Percentiles rank a stretch among this genome's conserved stretches.
Evolutionary conservation across 2,797 vertebrate species (phyloP).

Genomic region (Acipenser ruthenus): DNA sequence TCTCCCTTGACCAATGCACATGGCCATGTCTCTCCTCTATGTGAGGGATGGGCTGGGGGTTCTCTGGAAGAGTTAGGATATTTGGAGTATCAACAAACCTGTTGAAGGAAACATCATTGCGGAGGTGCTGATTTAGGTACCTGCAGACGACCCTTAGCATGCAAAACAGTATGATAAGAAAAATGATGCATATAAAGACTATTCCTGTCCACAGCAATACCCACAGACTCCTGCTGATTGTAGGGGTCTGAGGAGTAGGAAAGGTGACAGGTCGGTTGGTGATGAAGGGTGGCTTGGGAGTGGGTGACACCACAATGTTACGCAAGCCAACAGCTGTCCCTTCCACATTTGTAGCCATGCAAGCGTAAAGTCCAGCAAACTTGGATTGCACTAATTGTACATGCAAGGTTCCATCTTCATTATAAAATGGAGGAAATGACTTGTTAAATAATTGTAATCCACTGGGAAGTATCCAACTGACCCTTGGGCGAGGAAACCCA

Average conservation of each 20-base stretch:
- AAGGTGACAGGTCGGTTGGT: background rate
- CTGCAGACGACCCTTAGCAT: conserved; percentile 7
- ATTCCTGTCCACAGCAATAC: conserved; percentile 15
- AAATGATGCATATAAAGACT: background rate
- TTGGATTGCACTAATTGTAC: background rate
- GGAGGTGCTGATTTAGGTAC: conserved; percentile 4
- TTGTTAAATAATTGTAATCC: background rate
- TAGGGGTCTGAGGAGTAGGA: background rate
- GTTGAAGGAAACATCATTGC: conserved; percentile 14
- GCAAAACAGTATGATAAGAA: conserved; percentile 14
- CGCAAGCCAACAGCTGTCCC: conserved; percentile 15
- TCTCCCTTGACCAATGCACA: background rate
- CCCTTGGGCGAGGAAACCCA: conserved; percentile 16
- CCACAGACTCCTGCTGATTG: background rate
- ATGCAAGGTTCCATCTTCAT: conserved; percentile 6
- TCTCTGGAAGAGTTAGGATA: conserved; percentile 20
- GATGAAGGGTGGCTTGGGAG: background rate
- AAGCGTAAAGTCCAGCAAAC: conserved; percentile 18
- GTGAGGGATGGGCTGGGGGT: conserved; percentile 18
- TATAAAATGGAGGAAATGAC: background rate
- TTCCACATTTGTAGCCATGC: conserved; percentile 20
- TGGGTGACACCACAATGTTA: conserved; percentile 4
- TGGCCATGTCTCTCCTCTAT: background rate
- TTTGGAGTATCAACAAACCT: conserved; percentile 22
- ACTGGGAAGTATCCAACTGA: conserved; percentile 22